Evolutionary conservation across 2,888 invertebrate genomes (phyloP).

Genomic region (Trachelus iudaicus): DNA sequence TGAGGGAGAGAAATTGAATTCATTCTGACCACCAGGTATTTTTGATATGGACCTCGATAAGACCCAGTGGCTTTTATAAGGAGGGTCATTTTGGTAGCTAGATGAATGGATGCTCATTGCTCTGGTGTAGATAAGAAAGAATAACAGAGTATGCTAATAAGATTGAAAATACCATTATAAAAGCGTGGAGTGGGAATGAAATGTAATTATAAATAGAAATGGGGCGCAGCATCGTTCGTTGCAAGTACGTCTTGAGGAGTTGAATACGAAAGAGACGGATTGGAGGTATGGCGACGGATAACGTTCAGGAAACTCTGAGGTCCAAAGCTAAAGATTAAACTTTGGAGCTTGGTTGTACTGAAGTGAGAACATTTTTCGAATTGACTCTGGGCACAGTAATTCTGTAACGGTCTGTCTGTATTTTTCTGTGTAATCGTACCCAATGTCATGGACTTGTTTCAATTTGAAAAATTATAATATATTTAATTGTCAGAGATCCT

Average conservation of each 20-base stretch:
- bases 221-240: not conserved
- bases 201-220: not conserved
- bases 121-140: not conserved
- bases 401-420: no score
- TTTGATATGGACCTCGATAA: not conserved
- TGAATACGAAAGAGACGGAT: no score
- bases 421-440: no score
- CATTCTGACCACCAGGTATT: not conserved
- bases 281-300: no score
- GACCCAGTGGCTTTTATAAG: not conserved
- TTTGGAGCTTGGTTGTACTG: no score
- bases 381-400: no score
- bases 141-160: not conserved
- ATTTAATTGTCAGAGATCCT: no score
- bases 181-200: not conserved
- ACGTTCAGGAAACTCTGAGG: no score
- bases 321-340: no score
- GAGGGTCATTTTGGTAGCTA: not conserved
- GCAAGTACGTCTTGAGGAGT: not conserved
- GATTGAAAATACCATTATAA: not conserved
- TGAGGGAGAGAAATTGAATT: conserved; percentile 14
- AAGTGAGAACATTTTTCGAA: no score
- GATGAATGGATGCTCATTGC: not conserved
- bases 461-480: no score
- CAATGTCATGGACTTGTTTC: no score